These are phyloP conservation scores for Odontothrips loti DNA, from an alignment of 2,888 invertebrate species.

Conservation along the genomic window DNA sequence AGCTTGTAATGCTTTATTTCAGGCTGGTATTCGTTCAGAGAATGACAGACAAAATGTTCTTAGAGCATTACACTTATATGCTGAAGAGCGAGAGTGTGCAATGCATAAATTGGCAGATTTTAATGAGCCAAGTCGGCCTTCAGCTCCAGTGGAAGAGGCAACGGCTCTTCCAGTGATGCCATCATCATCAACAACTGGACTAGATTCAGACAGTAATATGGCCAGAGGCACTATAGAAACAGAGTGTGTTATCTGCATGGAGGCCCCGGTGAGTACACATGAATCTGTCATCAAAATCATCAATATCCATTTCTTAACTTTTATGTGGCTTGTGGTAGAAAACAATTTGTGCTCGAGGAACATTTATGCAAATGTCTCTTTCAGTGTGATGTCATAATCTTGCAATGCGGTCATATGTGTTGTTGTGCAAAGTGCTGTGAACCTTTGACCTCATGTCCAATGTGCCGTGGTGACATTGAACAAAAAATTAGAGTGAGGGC, in stretches of 20 bases:
- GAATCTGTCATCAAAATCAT: neutral
- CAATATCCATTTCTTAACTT: neutral
- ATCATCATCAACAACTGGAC: conserved; percentile 42
- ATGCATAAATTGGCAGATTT: neutral
- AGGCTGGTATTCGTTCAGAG: conserved; percentile 55
- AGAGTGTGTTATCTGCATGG: conserved; percentile 84
- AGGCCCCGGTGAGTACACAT: conserved; percentile 55
- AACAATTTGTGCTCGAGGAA: conserved; percentile 28
- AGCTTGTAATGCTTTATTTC: neutral
- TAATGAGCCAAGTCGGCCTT: conserved; percentile 40
- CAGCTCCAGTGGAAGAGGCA: conserved; percentile 39
- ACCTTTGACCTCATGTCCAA: conserved; percentile 64
- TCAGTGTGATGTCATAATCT: conserved; percentile 72
- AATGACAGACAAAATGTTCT: conserved; percentile 59
- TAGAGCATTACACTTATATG: conserved; percentile 51
- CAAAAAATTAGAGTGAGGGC: conserved; percentile 63
- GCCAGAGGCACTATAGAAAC: conserved; percentile 46
- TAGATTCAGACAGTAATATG: conserved; percentile 45
- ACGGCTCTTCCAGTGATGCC: conserved; percentile 41
- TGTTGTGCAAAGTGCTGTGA: conserved; percentile 68
- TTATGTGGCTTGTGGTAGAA: neutral
- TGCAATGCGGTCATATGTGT: conserved; percentile 85
- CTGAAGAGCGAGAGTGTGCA: conserved; percentile 39
- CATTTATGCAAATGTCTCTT: conserved; percentile 41
- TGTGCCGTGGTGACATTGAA: conserved; percentile 69